Evolutionary conservation across 30 jellyfish, hydroid and myxozoan genomes (phyloP), one percentile per base, ranked within the genome.

Genomic region (Cassiopea andromeda): DNA sequence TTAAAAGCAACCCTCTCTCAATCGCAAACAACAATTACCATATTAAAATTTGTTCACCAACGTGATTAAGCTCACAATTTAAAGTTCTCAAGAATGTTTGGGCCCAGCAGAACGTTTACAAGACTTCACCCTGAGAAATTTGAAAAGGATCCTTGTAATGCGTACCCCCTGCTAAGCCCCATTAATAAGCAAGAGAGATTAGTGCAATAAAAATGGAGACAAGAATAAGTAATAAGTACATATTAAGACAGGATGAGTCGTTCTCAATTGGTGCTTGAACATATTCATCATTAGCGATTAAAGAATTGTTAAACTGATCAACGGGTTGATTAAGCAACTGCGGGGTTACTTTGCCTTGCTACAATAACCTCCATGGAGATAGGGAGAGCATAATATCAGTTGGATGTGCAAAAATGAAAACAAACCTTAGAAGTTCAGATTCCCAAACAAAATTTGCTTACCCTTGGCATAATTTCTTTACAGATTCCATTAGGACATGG

Each of bases 351-450:
- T 48, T 73, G 70, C 78, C 58, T 83, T 57, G 91, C 68, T 44
- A 83, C 84, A 3, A 71, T 7, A 83, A 69, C 46, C 78, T 64
- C 91, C 91, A 83, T 69, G 91, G 16, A 83, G 70, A n/a, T 49
- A 15, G 70, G 50, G 60, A 49, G 60, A 83, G 38, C 38, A 27
- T 27, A 27, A 27, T 27, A 27, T 27, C 38, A 27, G 38, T 27
- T 27, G 38, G 38, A 0, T 27, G 38, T 27, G 38, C 38, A 27
- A 27, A 27, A 27, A 27, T 27, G 38, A 27, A 27, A 27, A 27
- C 38, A 27, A 27, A 27, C 38, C 38, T 27, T 27, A 27, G 38
- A 27, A 27, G 38, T 27, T 27, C 38, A 27, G 38, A 27, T 27
- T 27, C 38, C 38, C 38, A 27, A 27, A 27, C 38, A 27, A 27